Evolutionary conservation across 2,113 vertebrate genomes (phyloP), one percentile per base, ranked within the genome.

Genomic region (Rhodinocichla rosea): DNA sequence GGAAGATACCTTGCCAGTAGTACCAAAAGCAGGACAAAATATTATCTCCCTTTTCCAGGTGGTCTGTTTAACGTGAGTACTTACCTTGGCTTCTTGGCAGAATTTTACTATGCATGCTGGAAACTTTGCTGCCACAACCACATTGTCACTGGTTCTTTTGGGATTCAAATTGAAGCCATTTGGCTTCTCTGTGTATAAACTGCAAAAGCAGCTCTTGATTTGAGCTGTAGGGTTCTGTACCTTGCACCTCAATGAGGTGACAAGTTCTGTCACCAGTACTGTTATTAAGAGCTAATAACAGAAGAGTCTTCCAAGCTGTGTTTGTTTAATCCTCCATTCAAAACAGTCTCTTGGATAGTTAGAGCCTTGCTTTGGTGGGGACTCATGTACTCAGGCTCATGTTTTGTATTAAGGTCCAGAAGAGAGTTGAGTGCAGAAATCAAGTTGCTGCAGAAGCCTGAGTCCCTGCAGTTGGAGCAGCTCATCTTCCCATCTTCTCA

Each of bases 61-160:
- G 56, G 5, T 4, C 7, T 32, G 19, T n/a, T 91, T 73, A 45
- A 39, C 0, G 0, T 56, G 78, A 64, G 11, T 27, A 6, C 21
- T 87, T 74, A 11, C 22, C 39, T 76, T 55, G 8, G 19, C 52
- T 91, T 73, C 33, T 74, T 42, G 86, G 39, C 47, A 59, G 59
- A 50, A n/a, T 4, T 64, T 44, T 62, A 13, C n/a, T 30, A 1
- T 60, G 73, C 8, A 2, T 59, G 26, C 37, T 57, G 53, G 20
- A 90, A 55, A 60, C 37, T 64, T 5, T 30, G 13, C 45, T 65
- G 44, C 37, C 20, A 12, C 26, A 56, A 30, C n/a, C 26, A 11
- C 8, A 0, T n/a, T 35, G 45, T 73, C 59, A 55, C 4, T 53
- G 50, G 10, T 64, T 52, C n/a, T 73, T 75, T 37, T 8, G 28